A percentile compares a stretch with the other conserved stretches of the same genome.
Evolutionary conservation across 2,797 vertebrate genomes (phyloP).

Genomic region (Vipera ursinii): DNA sequence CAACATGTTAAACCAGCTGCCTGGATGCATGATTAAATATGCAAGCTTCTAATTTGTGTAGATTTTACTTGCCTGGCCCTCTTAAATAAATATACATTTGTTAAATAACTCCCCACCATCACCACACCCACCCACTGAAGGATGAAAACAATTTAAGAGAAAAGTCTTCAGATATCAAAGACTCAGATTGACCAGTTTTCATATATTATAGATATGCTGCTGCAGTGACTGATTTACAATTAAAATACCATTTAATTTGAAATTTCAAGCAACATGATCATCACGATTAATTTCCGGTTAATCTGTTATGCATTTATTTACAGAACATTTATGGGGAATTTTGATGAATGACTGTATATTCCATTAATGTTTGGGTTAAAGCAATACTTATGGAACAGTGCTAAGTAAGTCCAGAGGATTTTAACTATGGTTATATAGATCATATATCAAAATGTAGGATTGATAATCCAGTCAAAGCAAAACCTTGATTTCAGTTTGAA

Average conservation of each 20-base stretch:
- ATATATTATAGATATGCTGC: neutral
- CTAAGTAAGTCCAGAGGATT: neutral
- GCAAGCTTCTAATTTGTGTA: neutral
- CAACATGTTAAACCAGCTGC: neutral
- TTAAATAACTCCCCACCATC: neutral
- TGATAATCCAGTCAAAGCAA: neutral
- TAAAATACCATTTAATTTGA: conserved; percentile 3
- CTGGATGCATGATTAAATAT: neutral
- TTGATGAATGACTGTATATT: neutral
- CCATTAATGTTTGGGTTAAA: neutral
- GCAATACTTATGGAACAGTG: neutral
- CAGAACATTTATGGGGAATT: neutral
- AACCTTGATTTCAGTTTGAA: neutral
- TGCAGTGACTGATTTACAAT: neutral
- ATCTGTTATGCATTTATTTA: conserved; percentile 21
- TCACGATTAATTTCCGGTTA: conserved; percentile 8
- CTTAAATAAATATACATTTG: neutral
- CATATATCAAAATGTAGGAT: neutral
- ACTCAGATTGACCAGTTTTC: neutral
- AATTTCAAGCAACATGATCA: neutral
- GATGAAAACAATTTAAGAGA: neutral
- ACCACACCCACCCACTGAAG: neutral
- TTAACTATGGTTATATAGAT: neutral
- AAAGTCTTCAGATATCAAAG: neutral
- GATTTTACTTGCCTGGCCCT: neutral